Percentiles rank a stretch among this genome's conserved stretches.
Conservation (phyloP, 2,113 vertebrate species). For the Zingel zingel region DNA sequence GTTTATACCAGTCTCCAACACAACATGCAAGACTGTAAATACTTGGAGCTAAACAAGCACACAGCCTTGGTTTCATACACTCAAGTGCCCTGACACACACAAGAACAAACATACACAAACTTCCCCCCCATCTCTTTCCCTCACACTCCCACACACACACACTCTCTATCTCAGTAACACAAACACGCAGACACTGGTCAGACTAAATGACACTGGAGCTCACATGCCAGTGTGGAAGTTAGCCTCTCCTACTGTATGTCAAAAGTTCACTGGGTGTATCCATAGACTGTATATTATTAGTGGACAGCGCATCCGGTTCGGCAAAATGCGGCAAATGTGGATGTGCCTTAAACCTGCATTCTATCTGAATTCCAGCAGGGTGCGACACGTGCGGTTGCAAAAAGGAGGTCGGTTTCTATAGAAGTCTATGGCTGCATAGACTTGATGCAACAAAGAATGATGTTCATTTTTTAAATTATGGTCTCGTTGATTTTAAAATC, state of each 20-base stretch:
- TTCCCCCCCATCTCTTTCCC: background rate
- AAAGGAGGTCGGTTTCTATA: too few relatives aligned
- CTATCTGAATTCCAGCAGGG: too few relatives aligned
- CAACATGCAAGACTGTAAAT: constrained; percentile 63
- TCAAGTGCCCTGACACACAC: background rate
- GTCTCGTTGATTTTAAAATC: too few relatives aligned
- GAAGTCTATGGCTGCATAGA: too few relatives aligned
- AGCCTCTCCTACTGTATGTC: constrained; percentile 1
- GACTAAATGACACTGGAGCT: constrained; percentile 8
- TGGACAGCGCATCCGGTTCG: too few relatives aligned
- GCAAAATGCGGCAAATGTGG: too few relatives aligned
- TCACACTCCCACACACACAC: background rate
- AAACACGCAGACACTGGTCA: constrained; percentile 18
- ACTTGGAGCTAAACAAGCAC: constrained; percentile 40
- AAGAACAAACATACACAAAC: constrained; percentile 3
- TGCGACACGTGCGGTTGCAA: too few relatives aligned
- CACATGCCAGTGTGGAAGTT: constrained; percentile 12
- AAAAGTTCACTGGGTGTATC: constrained; percentile 29
- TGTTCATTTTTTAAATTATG: too few relatives aligned
- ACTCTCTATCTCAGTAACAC: background rate
- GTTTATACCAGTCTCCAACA: constrained; percentile 73
- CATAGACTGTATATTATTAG: too few relatives aligned
- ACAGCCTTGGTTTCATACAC: background rate
- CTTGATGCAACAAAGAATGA: too few relatives aligned
- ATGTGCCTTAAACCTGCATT: too few relatives aligned